Evolutionary conservation across 2,888 invertebrate species (phyloP), one percentile per base, ranked within the genome.

Genomic region (Chymomyza procnemis): DNA sequence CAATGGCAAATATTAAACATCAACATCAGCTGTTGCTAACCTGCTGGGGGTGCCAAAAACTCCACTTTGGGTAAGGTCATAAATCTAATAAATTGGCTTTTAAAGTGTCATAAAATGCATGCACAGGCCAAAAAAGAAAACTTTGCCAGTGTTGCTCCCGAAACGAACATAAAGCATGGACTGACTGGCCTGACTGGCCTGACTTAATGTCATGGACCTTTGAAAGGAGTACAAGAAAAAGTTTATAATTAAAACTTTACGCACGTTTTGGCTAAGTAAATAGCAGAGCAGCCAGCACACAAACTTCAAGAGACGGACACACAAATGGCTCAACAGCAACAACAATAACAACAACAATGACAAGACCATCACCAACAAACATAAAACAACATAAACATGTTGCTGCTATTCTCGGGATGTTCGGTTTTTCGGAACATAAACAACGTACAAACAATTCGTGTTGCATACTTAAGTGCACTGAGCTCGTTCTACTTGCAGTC

Each of bases 201-300:
- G 26, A 56, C 56, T 14, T 26, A 30, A 56, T 56, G 56, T 21
- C 56, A 9, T 48, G 30, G 52, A 16, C 19, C 48, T 30, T 19
- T 47, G 50, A 64, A 66, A 65, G 68, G 71, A 74, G 73, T 76
- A 61, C 68, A 61, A 71, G 62, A 66, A 80, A 78, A 86, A 84
- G 76, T 78, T 84, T 82, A 76, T 82, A 85, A 85, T 85, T 85
- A 85, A 86, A 85, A 84, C 84, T 86, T 85, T 80, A 80, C 86
- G 84, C 85, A 85, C 85, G 85, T 86, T 84, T 85, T 84, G 82
- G 75, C 82, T 75, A 74, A 85, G 84, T 81, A 82, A 84, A 85
- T 78, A 76, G 61, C 65, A 76, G 65, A 65, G 64, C 71, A 71
- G 47, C 60, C 71, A 71, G 47, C 60, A 67, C 22, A 57, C 63